Percentiles rank a stretch among this genome's conserved stretches.
Conservation (phyloP, 2,888 invertebrate species). For the Apamea monoglypha region DNA sequence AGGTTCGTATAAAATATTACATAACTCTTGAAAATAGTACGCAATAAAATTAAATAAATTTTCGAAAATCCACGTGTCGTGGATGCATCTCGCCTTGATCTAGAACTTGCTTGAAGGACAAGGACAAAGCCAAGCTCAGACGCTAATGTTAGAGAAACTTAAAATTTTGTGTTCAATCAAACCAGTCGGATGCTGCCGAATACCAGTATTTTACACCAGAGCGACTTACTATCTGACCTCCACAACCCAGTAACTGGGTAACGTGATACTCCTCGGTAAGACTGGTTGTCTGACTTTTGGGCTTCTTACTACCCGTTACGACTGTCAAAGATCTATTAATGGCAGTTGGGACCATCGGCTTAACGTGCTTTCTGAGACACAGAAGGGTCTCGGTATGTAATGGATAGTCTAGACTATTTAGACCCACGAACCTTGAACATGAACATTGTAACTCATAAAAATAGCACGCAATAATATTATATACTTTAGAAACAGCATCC, state of each 20-base stretch:
- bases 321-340: neutral
- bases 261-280: neutral
- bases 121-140: constrained; percentile 30
- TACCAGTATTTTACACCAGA: neutral
- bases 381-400: neutral
- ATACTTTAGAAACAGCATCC: constrained; percentile 16
- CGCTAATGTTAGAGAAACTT: constrained; percentile 30
- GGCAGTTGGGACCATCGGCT: neutral
- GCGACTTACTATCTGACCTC: neutral
- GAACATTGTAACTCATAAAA: neutral
- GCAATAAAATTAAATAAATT: constrained; percentile 1
- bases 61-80: constrained; percentile 28
- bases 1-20: neutral
- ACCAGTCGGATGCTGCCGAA: neutral
- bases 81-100: constrained; percentile 23
- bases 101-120: constrained; percentile 46
- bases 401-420: neutral
- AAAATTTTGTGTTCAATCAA: constrained; percentile 3
- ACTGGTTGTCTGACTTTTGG: neutral
- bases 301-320: neutral
- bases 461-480: neutral
- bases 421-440: neutral
- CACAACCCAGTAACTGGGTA: neutral
- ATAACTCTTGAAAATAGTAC: constrained; percentile 3
- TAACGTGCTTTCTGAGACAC: no score